Evolutionary conservation across 2,797 vertebrate species (phyloP).

Genomic region (Glyptemys insculpta): DNA sequence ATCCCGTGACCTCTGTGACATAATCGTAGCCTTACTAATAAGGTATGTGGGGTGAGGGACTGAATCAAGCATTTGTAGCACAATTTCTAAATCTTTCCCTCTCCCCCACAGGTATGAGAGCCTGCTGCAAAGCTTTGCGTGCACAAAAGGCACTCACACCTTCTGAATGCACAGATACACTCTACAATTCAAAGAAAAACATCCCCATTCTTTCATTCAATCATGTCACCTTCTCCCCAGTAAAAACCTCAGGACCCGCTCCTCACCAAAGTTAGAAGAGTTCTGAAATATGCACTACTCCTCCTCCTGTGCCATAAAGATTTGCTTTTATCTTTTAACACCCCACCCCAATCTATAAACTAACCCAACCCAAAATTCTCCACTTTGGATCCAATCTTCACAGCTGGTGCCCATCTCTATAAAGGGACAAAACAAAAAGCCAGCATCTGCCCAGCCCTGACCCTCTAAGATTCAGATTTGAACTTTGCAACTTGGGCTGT

Average conservation of each 20-base stretch:
- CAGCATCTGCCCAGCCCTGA: neutral
- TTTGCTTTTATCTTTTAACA: neutral
- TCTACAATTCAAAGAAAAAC: neutral
- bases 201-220: neutral
- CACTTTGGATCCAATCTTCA: no score
- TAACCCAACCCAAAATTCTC: accelerated
- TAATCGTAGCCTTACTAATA: no score
- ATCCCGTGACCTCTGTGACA: no score
- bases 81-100: neutral
- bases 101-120: neutral
- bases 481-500: accelerated
- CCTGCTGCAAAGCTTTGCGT: neutral
- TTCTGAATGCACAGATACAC: neutral
- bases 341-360: accelerated
- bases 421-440: neutral
- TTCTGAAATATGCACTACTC: neutral
- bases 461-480: accelerated
- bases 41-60: neutral
- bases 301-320: neutral
- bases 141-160: neutral
- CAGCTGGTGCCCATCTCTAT: neutral
- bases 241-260: neutral
- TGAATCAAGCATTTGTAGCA: neutral
- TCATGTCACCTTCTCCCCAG: neutral
- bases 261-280: accelerated